Percentiles rank a stretch among this genome's conserved stretches.
Conservation (phyloP, 2,888 invertebrate species). For the Drepanosiphum platanoidis region DNA sequence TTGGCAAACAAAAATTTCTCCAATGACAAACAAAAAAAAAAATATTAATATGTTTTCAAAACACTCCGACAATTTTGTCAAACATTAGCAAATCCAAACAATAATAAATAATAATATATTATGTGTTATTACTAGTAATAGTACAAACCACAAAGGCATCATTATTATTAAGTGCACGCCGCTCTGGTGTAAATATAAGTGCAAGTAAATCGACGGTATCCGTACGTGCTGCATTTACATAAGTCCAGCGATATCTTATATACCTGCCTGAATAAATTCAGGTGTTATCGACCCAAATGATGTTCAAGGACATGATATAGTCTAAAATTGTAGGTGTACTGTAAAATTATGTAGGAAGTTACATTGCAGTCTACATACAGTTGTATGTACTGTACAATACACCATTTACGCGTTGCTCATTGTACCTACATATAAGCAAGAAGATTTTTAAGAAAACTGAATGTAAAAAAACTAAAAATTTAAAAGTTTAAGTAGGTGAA, state of each 20-base stretch:
- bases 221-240: constrained; percentile 41
- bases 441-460: background rate
- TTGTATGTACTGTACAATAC: background rate
- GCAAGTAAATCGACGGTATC: background rate
- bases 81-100: background rate
- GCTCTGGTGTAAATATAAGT: background rate
- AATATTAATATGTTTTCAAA: constrained; percentile 9
- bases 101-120: constrained; percentile 16
- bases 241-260: background rate
- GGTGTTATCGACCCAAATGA: constrained; percentile 50
- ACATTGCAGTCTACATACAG: background rate
- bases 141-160: background rate
- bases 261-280: constrained; percentile 46
- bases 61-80: constrained; percentile 13
- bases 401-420: background rate
- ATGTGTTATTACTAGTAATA: background rate
- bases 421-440: background rate
- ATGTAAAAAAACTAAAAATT: background rate
- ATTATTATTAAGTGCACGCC: background rate
- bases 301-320: constrained; percentile 44
- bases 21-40: constrained; percentile 13
- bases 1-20: constrained; percentile 18
- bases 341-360: constrained; percentile 48
- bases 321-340: constrained; percentile 40
- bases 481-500: background rate